Evolutionary conservation across 2,888 invertebrate genomes (phyloP).

Genomic region (Lasioglossum lativentre): DNA sequence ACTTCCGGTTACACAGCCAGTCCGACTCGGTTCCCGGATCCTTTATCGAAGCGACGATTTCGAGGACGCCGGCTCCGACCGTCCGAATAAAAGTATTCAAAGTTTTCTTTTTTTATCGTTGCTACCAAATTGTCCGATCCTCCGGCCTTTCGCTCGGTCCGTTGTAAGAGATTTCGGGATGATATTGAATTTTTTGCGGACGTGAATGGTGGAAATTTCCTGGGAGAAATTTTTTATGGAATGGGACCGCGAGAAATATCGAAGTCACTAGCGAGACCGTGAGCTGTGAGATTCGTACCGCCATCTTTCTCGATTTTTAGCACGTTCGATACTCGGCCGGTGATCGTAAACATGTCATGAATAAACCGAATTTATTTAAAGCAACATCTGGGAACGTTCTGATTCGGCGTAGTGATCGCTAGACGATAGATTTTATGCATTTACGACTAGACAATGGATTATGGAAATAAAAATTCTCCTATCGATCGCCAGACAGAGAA

Average conservation of each 20-base stretch:
- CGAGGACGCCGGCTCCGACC: background rate
- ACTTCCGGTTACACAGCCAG: conserved; percentile 3
- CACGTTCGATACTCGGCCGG: background rate
- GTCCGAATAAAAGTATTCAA: background rate
- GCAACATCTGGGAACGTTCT: background rate
- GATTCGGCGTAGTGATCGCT: background rate
- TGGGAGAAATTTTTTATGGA: background rate
- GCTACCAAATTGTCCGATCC: background rate
- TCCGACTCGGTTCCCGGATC: background rate
- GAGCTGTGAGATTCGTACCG: background rate
- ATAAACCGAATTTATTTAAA: background rate
- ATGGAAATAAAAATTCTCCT: background rate
- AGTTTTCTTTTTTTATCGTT: background rate
- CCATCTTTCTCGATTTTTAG: background rate
- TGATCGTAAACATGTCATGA: background rate
- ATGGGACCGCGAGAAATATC: background rate
- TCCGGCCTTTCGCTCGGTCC: background rate
- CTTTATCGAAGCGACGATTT: background rate
- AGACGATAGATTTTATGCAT: too few relatives aligned
- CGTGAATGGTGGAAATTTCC: background rate
- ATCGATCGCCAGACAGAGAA: background rate
- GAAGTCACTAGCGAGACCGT: background rate
- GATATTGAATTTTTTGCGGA: background rate
- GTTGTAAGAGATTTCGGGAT: background rate
- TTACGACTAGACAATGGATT: too few relatives aligned